A percentile compares a stretch with the other conserved stretches of the same genome.
Evolutionary conservation across 2,797 vertebrate genomes (phyloP).

Genomic region (Eleutherodactylus coqui): DNA sequence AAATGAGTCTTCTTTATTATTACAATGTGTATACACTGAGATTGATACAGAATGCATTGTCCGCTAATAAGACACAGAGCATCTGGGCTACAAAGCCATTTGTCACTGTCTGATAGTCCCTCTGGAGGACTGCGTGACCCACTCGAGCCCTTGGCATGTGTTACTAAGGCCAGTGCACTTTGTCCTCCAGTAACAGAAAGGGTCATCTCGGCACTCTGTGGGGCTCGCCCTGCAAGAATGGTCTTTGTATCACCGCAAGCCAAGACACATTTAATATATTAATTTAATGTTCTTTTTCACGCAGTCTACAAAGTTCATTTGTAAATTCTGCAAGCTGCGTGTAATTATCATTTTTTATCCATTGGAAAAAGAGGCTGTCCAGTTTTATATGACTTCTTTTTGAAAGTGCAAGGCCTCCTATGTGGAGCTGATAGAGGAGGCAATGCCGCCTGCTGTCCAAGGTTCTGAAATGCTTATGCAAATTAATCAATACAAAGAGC

Average conservation of each 20-base stretch:
- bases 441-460: background rate
- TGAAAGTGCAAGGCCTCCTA: background rate
- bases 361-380: background rate
- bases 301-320: background rate
- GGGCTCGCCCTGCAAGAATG: background rate
- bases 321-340: background rate
- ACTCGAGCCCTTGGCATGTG: slow-evolving; percentile 10
- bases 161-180: slow-evolving; percentile 35
- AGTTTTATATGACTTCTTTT: background rate
- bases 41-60: slow-evolving; percentile 33
- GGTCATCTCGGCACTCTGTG: background rate
- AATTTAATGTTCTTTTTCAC: background rate
- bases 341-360: background rate
- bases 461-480: background rate
- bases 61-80: slow-evolving; percentile 25
- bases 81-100: slow-evolving; percentile 46
- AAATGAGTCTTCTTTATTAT: slow-evolving; percentile 15
- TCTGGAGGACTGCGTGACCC: slow-evolving; percentile 27
- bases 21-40: slow-evolving; percentile 1
- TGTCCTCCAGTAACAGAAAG: slow-evolving; percentile 19
- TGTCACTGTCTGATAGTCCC: slow-evolving; percentile 45
- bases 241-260: slow-evolving; percentile 14
- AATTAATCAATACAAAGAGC: background rate
- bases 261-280: background rate
- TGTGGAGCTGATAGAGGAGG: background rate